Conservation (phyloP, 1,140 invertebrate genomes). For the Mamestra configurata region DNA sequence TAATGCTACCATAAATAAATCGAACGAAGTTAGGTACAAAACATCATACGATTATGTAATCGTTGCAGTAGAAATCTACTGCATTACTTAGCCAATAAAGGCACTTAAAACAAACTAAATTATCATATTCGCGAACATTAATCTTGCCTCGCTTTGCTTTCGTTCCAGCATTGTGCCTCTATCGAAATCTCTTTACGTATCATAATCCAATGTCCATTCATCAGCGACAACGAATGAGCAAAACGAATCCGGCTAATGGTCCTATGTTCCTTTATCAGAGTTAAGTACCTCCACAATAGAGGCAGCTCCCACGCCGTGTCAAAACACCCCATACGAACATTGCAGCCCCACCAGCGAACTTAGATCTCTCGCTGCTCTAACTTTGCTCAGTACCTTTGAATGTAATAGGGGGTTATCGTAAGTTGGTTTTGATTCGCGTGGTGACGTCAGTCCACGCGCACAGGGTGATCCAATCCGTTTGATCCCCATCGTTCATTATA, state of each 20-base stretch:
- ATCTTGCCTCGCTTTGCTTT: constrained; percentile 52
- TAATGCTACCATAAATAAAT: background rate
- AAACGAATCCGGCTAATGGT: constrained; percentile 86
- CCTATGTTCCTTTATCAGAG: constrained; percentile 86
- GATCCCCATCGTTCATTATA: constrained; percentile 79
- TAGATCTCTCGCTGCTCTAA: constrained; percentile 57
- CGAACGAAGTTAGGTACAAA: background rate
- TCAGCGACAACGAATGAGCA: constrained; percentile 84
- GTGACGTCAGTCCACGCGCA: constrained; percentile 68
- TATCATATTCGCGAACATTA: constrained; percentile 44
- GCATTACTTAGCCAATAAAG: background rate
- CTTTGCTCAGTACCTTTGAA: background rate
- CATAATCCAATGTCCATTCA: constrained; percentile 86
- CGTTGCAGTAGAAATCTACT: background rate
- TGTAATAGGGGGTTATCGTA: constrained; percentile 61
- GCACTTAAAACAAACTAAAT: constrained; percentile 12
- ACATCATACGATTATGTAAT: background rate
- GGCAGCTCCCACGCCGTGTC: constrained; percentile 84
- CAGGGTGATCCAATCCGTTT: constrained; percentile 79
- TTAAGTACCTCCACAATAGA: constrained; percentile 85
- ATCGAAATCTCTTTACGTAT: constrained; percentile 78
- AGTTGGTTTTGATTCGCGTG: constrained; percentile 61
- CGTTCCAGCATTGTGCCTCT: constrained; percentile 64
- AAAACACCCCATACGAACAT: constrained; percentile 77
- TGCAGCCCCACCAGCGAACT: constrained; percentile 61